phyloP scores from a whole-genome alignment of 2,113 vertebrate genomes.

The Microtus richardsoni region DNA sequence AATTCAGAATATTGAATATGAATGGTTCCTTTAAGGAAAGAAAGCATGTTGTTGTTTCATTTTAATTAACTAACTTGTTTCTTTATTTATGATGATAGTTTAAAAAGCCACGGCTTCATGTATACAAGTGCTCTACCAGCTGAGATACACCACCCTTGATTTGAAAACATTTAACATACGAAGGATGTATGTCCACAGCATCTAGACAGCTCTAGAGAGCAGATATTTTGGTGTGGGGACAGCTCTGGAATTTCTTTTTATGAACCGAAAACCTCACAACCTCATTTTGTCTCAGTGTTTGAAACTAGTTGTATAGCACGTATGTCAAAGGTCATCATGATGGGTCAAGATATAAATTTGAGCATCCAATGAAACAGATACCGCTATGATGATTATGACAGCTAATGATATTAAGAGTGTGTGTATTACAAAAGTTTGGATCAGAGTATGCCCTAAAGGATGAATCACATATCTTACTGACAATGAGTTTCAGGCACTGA shows the following conservation, averaged over 20 bases:
- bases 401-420: neutral
- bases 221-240: neutral
- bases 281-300: constrained; percentile 26
- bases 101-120: neutral
- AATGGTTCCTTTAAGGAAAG: constrained; percentile 50
- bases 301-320: neutral
- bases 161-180: neutral
- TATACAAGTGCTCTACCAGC: neutral
- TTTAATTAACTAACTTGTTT: neutral
- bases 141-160: neutral
- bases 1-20: neutral
- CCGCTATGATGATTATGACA: neutral
- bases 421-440: constrained; percentile 6
- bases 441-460: neutral
- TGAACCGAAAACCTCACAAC: neutral
- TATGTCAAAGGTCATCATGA: neutral
- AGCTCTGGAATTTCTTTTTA: neutral
- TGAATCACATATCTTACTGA: neutral
- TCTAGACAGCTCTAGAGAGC: neutral
- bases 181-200: neutral
- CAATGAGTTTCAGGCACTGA: neutral
- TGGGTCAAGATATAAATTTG: neutral
- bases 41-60: neutral
- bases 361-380: neutral
- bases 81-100: too few species aligned